Evolutionary conservation across 2,113 vertebrate species (phyloP).

Genomic region (Cnemophilus loriae): DNA sequence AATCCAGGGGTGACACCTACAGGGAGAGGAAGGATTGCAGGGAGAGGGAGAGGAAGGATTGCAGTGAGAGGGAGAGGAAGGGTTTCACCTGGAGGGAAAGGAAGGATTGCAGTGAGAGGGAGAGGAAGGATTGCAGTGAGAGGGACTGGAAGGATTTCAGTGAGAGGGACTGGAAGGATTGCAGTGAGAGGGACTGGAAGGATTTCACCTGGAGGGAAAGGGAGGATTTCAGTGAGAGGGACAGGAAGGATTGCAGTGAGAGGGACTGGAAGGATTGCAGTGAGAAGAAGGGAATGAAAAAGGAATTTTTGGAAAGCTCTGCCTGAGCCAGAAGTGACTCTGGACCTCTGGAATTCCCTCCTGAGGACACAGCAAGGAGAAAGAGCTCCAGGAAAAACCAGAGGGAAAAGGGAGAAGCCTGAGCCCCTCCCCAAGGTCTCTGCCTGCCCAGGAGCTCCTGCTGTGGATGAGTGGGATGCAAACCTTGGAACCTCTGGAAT

Average conservation of each 20-base stretch:
- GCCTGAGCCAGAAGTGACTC: neutral
- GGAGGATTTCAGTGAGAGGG: too few species aligned
- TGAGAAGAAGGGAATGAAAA: neutral
- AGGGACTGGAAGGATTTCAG: too few species aligned
- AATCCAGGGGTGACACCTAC: slow-evolving; percentile 18
- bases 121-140: too few species aligned
- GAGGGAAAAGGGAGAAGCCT: neutral
- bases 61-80: too few species aligned
- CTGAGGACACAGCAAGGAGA: neutral
- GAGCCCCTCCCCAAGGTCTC: neutral
- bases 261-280: too few species aligned
- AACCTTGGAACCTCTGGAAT: neutral
- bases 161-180: too few species aligned
- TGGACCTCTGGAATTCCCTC: neutral
- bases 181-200: too few species aligned
- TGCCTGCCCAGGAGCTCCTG: neutral
- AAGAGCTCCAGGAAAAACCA: neutral
- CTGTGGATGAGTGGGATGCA: accelerated
- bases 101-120: too few species aligned
- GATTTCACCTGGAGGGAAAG: too few species aligned
- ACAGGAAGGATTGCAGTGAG: neutral
- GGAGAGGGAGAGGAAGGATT: too few species aligned
- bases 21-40: too few species aligned
- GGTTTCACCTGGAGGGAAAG: too few species aligned
- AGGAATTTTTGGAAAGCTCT: neutral